Conservation (phyloP, 1,140 invertebrate genomes). For the Carcinoscorpius rotundicauda region DNA sequence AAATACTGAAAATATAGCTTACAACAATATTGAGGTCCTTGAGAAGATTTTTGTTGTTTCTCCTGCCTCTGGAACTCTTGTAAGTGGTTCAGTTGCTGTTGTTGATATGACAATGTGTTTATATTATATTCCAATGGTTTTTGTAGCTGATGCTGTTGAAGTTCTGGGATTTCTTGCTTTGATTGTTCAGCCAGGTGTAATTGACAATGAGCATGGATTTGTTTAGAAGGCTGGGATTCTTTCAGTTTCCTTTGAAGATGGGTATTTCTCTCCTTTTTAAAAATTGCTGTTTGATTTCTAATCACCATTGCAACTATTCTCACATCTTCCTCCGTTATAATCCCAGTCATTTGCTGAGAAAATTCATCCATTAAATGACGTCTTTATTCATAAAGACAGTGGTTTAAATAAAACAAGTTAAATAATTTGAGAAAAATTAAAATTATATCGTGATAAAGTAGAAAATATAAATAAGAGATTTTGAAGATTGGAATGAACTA, state of each 20-base stretch:
- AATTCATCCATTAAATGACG: too few relatives aligned
- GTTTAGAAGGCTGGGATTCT: conserved; percentile 9
- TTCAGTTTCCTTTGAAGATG: conserved; percentile 10
- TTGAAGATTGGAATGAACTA: too few relatives aligned
- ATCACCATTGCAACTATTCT: conserved; percentile 76
- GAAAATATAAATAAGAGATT: too few relatives aligned
- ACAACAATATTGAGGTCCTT: too few relatives aligned
- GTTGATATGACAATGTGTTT: conserved; percentile 27
- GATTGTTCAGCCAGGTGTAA: too few relatives aligned
- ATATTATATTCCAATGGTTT: conserved; percentile 24
- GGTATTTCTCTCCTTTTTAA: conserved; percentile 43
- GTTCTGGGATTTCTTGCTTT: neutral
- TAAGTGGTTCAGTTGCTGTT: conserved; percentile 33
- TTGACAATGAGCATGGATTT: neutral
- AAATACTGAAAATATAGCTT: too few relatives aligned
- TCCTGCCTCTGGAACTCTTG: conserved; percentile 24
- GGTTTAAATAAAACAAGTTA: too few relatives aligned
- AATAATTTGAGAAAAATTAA: too few relatives aligned
- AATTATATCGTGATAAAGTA: too few relatives aligned
- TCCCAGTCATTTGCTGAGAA: conserved; percentile 49
- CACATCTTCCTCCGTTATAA: conserved; percentile 82
- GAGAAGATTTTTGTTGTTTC: too few relatives aligned
- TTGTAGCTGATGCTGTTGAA: too few relatives aligned
- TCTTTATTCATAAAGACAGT: too few relatives aligned
- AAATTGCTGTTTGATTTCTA: conserved; percentile 57